Percentiles rank a stretch among this genome's conserved stretches.
Conservation (phyloP, 2,797 vertebrate species). For the Epinephelus malabaricus region DNA sequence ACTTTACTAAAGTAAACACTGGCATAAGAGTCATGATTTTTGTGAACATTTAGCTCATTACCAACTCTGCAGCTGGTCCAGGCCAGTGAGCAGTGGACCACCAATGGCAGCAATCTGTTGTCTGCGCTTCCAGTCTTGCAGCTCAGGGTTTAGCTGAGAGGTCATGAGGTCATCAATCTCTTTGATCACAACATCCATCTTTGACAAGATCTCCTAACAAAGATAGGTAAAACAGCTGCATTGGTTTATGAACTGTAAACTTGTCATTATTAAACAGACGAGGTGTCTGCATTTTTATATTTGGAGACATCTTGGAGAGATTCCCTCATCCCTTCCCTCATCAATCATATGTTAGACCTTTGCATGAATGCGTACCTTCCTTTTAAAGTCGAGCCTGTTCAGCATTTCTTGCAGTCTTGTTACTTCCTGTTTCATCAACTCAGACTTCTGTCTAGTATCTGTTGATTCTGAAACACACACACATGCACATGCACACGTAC, state of each 20-base stretch:
- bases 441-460: constrained; percentile 87
- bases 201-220: constrained; percentile 91
- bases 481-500: background rate
- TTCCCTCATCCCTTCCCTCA: too few relatives aligned
- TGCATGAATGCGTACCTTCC: constrained; percentile 87
- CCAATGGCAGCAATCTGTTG: constrained; percentile 97
- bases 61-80: constrained; percentile 98
- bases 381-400: constrained; percentile 94
- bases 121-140: constrained; percentile 94
- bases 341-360: background rate
- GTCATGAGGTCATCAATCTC: constrained; percentile 91
- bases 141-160: constrained; percentile 91
- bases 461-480: constrained; percentile 84
- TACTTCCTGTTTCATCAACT: constrained; percentile 92
- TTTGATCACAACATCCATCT: constrained; percentile 92
- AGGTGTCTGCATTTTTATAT: background rate
- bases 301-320: background rate
- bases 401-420: constrained; percentile 94
- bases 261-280: background rate
- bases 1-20: background rate
- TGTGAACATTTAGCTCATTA: constrained; percentile 70
- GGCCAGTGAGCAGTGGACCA: constrained; percentile 91
- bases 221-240: background rate
- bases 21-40: background rate
- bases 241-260: background rate